These are phyloP conservation scores for Lithophane leautieri DNA, from an alignment of 2,888 invertebrate genomes.

Conservation along the genomic window DNA sequence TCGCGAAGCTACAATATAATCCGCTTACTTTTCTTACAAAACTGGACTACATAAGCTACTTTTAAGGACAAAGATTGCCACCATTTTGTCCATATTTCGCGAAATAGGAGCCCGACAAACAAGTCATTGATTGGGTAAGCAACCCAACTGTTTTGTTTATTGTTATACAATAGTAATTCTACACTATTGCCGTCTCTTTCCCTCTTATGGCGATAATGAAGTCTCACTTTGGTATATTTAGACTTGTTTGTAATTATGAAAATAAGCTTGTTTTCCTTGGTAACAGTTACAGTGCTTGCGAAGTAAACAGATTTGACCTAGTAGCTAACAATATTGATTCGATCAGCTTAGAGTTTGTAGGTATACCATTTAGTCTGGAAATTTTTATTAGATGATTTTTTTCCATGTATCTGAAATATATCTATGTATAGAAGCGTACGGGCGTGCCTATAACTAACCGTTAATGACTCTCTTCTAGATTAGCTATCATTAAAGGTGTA, in stretches of 20 bases:
- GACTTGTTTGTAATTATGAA: conserved; percentile 42
- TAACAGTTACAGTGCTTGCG: conserved; percentile 12
- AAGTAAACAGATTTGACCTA: conserved; percentile 32
- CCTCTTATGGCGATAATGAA: conserved; percentile 4
- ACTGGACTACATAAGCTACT: conserved; percentile 29
- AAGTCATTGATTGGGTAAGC: conserved; percentile 51
- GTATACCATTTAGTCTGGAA: conserved; percentile 3
- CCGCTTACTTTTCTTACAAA: conserved; percentile 30
- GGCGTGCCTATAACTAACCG: background rate
- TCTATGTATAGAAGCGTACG: background rate
- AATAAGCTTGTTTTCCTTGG: conserved; percentile 54
- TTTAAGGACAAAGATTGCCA: conserved; percentile 47
- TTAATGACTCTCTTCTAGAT: background rate
- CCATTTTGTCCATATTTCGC: conserved; percentile 46
- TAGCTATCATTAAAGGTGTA: background rate
- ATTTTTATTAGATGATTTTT: background rate
- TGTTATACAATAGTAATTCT: conserved; percentile 57
- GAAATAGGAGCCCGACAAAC: conserved; percentile 58
- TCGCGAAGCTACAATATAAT: conserved; percentile 16
- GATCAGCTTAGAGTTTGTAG: conserved; percentile 15
- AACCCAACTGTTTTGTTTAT: conserved; percentile 57
- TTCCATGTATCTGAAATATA: too few relatives aligned
- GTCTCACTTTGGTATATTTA: conserved; percentile 40
- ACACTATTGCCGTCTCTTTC: conserved; percentile 45
- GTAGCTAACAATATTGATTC: conserved; percentile 18